A percentile compares a stretch with the other conserved stretches of the same genome.
phyloP scores from a whole-genome alignment of 1,140 invertebrate species.

The Caenorhabditis latens region DNA sequence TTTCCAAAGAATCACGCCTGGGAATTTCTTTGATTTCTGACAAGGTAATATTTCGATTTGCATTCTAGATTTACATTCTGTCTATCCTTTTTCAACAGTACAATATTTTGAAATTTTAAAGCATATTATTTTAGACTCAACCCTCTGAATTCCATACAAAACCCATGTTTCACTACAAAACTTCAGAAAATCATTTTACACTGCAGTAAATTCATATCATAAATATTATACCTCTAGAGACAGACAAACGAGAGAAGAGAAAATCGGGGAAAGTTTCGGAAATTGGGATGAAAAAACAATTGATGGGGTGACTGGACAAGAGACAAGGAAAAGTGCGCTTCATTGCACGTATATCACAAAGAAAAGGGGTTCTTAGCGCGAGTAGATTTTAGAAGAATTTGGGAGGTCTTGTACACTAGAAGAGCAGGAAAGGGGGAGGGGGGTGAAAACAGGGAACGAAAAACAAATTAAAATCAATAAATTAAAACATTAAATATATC shows the following conservation, averaged over 20 bases:
- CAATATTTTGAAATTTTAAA: no score
- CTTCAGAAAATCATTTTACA: neutral
- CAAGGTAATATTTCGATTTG: no score
- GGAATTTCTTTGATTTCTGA: no score
- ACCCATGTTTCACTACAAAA: neutral
- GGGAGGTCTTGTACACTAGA: conserved; percentile 20
- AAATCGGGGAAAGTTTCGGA: neutral
- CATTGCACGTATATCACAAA: conserved; percentile 40
- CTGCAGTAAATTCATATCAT: conserved; percentile 28
- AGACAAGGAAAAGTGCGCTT: neutral
- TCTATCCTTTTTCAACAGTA: no score
- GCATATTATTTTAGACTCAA: no score
- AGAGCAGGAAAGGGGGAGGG: neutral
- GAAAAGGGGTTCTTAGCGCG: neutral
- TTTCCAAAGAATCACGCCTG: no score
- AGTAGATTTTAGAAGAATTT: neutral
- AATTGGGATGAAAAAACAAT: neutral
- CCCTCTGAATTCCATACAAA: no score
- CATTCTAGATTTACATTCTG: no score
- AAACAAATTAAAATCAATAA: conserved; percentile 3
- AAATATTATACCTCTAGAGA: neutral
- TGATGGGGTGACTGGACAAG: neutral
- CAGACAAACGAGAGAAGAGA: neutral
- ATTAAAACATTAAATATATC: neutral
- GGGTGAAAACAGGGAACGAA: neutral